phyloP scores from a whole-genome alignment of 2,888 invertebrate species.

The Lasius platythorax region DNA sequence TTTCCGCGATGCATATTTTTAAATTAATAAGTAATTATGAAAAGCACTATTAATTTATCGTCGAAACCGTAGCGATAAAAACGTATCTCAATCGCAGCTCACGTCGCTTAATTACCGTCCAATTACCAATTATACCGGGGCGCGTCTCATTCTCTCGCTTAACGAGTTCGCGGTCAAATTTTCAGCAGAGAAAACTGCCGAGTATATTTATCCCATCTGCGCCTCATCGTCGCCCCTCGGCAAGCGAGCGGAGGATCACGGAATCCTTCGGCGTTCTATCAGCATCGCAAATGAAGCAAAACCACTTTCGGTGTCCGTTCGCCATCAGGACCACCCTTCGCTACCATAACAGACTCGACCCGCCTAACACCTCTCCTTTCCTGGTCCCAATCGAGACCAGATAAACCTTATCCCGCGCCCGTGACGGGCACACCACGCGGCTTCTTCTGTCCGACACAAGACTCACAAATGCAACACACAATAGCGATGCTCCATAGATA shows the following conservation, averaged over 20 bases:
- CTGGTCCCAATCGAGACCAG: conserved; percentile 31
- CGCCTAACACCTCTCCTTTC: conserved; percentile 7
- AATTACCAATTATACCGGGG: conserved; percentile 31
- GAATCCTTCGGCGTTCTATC: conserved; percentile 37
- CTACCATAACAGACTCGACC: conserved; percentile 43
- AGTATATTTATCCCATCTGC: conserved; percentile 21
- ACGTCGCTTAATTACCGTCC: conserved; percentile 33
- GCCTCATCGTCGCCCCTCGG: not conserved
- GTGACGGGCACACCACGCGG: conserved; percentile 64
- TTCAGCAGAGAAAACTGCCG: conserved; percentile 60
- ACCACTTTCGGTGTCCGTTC: conserved; percentile 56
- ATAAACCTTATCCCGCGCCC: conserved; percentile 65
- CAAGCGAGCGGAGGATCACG: conserved; percentile 1
- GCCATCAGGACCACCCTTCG: conserved; percentile 59
- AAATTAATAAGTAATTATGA: conserved; percentile 23
- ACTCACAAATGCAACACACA: conserved; percentile 78
- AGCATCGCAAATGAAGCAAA: conserved; percentile 53
- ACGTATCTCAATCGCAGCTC: not conserved
- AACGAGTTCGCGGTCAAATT: conserved; percentile 59
- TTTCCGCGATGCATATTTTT: not conserved
- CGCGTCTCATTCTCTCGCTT: conserved; percentile 65
- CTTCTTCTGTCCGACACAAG: conserved; percentile 78
- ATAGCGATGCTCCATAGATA: conserved; percentile 83
- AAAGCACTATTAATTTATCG: not conserved
- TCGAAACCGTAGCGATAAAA: conserved; percentile 13